phyloP scores from a whole-genome alignment of 2,888 invertebrate species.

The Scelioninae gen. 1 region DNA sequence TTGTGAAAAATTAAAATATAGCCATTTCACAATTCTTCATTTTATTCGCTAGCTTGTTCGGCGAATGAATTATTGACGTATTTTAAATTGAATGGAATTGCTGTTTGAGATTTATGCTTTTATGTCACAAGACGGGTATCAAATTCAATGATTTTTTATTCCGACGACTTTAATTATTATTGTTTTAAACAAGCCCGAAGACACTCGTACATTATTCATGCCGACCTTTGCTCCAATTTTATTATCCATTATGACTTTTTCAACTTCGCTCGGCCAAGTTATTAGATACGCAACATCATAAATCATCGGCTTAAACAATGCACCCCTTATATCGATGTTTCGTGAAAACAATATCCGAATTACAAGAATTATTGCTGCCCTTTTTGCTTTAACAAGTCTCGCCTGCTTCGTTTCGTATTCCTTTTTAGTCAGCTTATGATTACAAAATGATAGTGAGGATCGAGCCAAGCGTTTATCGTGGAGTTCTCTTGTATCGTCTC shows the following conservation, averaged over 20 bases:
- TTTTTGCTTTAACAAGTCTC: constrained; percentile 27
- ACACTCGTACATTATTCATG: constrained; percentile 27
- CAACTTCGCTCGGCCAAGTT: not conserved
- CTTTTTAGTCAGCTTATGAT: constrained; percentile 45
- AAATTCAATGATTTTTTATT: constrained; percentile 48
- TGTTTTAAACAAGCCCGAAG: constrained; percentile 33
- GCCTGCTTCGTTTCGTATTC: constrained; percentile 38
- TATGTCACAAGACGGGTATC: constrained; percentile 33
- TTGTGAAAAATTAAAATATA: constrained; percentile 62
- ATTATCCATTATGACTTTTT: constrained; percentile 4
- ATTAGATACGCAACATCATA: constrained; percentile 6
- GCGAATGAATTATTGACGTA: constrained; percentile 55
- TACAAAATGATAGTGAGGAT: constrained; percentile 49
- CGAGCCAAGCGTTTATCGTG: constrained; percentile 50
- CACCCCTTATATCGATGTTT: not conserved
- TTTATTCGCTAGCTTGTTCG: constrained; percentile 43
- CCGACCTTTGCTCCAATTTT: constrained; percentile 10
- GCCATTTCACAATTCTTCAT: constrained; percentile 52
- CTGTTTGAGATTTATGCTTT: constrained; percentile 38
- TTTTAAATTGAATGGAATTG: constrained; percentile 51
- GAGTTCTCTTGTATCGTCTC: constrained; percentile 36
- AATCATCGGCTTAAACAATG: constrained; percentile 25
- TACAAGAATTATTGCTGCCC: constrained; percentile 17
- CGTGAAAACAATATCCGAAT: not conserved
- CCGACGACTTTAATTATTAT: constrained; percentile 25